phyloP scores from a whole-genome alignment of 92 coral and sea anemone genomes.

The Pocillopora meandrina region DNA sequence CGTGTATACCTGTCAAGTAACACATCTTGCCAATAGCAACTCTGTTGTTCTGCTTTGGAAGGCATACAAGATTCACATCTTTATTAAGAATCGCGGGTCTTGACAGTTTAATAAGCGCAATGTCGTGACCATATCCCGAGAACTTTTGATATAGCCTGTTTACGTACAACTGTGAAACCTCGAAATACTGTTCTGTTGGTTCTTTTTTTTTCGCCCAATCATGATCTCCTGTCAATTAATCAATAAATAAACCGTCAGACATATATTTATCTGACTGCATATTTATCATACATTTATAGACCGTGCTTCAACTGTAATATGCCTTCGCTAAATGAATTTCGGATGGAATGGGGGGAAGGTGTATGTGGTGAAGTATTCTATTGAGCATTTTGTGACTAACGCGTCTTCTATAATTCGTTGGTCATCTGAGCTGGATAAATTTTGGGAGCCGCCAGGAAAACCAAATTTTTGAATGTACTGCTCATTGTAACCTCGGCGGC shows the following conservation, averaged over 20 bases:
- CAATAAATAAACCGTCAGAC: background rate
- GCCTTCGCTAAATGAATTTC: no score
- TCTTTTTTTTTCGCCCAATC: conserved; percentile 4
- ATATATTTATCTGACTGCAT: no score
- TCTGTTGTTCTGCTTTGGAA: conserved; percentile 63
- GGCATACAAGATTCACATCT: conserved; percentile 69
- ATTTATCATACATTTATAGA: no score
- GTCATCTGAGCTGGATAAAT: no score
- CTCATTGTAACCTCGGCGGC: no score
- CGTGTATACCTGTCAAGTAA: conserved; percentile 64
- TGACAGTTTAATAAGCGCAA: conserved; percentile 76
- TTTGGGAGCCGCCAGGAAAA: no score
- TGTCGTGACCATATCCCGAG: conserved; percentile 78
- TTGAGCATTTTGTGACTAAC: no score
- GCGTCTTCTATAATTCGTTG: no score
- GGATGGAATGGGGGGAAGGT: no score
- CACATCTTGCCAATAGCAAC: conserved; percentile 51
- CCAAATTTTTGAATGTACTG: no score
- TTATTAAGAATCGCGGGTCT: conserved; percentile 70
- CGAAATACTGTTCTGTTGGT: conserved; percentile 34
- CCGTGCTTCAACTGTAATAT: no score
- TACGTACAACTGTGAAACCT: conserved; percentile 57
- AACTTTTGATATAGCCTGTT: conserved; percentile 57
- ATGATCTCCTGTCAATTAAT: conserved; percentile 34
- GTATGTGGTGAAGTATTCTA: no score